phyloP scores from a whole-genome alignment of 2,113 vertebrate species.

The Pyrgilauda ruficollis region DNA sequence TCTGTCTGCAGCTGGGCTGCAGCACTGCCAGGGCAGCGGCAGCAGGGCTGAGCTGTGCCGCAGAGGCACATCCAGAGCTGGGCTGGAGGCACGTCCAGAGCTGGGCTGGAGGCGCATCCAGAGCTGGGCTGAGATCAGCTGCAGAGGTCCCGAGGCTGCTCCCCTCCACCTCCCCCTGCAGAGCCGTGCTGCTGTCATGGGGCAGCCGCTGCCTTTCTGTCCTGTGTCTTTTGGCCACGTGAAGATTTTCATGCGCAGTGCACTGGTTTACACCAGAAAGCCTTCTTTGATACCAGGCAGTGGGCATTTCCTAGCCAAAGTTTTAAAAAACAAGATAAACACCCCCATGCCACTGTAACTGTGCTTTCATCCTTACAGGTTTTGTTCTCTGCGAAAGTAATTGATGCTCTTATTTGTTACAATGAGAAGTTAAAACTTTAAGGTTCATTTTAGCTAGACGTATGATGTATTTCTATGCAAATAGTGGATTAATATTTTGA shows the following conservation, averaged over 20 bases:
- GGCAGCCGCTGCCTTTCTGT: neutral
- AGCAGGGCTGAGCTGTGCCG: neutral
- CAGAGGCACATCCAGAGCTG: neutral
- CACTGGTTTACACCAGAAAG: neutral
- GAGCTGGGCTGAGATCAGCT: neutral
- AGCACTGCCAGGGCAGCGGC: neutral
- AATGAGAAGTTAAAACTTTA: neutral
- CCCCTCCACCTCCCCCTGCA: neutral
- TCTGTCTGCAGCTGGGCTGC: neutral
- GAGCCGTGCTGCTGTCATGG: accelerated
- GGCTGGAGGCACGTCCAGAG: neutral
- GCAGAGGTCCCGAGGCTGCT: accelerated
- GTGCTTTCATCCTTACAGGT: neutral
- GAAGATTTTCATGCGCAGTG: neutral
- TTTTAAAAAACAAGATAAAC: neutral
- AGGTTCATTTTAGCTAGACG: neutral
- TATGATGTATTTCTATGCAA: neutral
- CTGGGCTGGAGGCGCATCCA: neutral
- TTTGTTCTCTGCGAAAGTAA: neutral
- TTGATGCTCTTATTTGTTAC: neutral
- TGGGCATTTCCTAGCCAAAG: neutral
- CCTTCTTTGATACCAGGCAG: neutral
- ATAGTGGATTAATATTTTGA: neutral
- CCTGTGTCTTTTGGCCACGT: neutral
- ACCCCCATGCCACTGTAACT: neutral